Evolutionary conservation across 2,113 vertebrate species (phyloP).

Genomic region (Gallinago paraguaiae): DNA sequence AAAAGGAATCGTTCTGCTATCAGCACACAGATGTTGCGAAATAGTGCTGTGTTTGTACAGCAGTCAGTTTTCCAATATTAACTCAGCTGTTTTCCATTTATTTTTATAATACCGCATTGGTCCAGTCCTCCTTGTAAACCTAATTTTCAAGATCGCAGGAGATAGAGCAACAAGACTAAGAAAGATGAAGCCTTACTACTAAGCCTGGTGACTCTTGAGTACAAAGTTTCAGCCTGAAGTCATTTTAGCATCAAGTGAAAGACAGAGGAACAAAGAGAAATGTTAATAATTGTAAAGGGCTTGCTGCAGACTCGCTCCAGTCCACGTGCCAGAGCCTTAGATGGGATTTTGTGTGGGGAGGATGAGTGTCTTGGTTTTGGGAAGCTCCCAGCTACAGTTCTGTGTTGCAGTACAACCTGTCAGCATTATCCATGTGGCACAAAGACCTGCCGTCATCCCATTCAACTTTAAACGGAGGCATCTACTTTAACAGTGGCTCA

Average conservation of each 20-base stretch:
- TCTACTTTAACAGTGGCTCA: neutral
- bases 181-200: neutral
- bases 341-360: neutral
- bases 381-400: neutral
- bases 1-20: neutral
- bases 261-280: neutral
- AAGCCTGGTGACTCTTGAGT: neutral
- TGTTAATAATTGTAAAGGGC: neutral
- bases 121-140: constrained; percentile 26
- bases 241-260: neutral
- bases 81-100: constrained; percentile 49
- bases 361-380: neutral
- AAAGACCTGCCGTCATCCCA: neutral
- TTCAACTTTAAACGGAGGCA: neutral
- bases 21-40: neutral
- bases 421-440: neutral
- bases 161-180: neutral
- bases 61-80: constrained; percentile 17
- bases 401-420: neutral
- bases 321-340: neutral
- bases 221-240: neutral
- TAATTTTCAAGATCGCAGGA: constrained; percentile 45
- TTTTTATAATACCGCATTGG: constrained; percentile 33
- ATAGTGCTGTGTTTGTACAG: neutral
- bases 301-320: neutral